These are phyloP conservation scores for Diadema setosum DNA, from an alignment of 35 echinoderm and acorn worm species.

Conservation along the genomic window DNA sequence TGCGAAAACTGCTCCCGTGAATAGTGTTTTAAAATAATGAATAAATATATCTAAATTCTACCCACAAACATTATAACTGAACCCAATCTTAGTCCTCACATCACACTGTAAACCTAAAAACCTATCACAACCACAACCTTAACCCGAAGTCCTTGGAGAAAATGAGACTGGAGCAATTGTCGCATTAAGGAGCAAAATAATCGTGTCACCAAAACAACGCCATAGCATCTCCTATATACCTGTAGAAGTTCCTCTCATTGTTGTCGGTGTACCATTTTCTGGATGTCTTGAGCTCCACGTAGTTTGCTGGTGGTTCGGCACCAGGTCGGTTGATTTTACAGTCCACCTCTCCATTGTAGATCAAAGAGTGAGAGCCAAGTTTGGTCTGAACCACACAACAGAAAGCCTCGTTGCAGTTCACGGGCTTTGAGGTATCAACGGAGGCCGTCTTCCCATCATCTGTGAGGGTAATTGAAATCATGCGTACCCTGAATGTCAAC, in stretches of 20 bases:
- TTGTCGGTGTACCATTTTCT: conserved; percentile 49
- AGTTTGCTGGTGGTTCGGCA: conserved; percentile 29
- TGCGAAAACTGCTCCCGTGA: too few species aligned
- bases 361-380: conserved; percentile 23
- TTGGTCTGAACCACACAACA: conserved; percentile 46
- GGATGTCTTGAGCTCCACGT: conserved; percentile 77
- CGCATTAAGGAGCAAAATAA: too few species aligned
- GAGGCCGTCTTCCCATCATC: conserved; percentile 21
- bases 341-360: conserved; percentile 70
- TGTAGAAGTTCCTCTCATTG: conserved; percentile 68
- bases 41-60: too few species aligned
- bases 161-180: too few species aligned
- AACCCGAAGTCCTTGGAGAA: too few species aligned
- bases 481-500: too few species aligned
- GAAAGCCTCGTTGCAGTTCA: conserved; percentile 72
- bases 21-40: too few species aligned
- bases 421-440: conserved; percentile 47
- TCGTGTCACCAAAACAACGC: too few species aligned
- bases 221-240: conserved; percentile 40
- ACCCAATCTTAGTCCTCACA: too few species aligned
- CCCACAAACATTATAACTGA: too few species aligned
- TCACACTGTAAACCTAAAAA: too few species aligned
- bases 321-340: conserved; percentile 16
- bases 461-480: neutral
- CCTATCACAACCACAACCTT: too few species aligned